Evolutionary conservation across 2,888 invertebrate species (phyloP).

Genomic region (Amphimallon solstitiale): DNA sequence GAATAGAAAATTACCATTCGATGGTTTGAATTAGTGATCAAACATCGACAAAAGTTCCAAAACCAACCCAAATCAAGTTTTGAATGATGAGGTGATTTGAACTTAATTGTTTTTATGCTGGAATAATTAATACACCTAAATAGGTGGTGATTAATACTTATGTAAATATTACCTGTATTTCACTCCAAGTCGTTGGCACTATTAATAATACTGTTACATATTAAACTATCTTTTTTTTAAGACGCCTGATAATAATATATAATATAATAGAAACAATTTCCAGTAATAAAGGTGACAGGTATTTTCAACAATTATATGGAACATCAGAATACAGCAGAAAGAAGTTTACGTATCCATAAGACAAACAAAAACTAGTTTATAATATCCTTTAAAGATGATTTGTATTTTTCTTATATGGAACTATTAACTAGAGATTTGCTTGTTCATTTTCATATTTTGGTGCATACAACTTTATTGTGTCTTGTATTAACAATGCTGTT

Average conservation of each 20-base stretch:
- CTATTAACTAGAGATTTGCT: not conserved
- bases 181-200: slow-evolving; percentile 4
- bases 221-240: too few relatives aligned
- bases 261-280: too few relatives aligned
- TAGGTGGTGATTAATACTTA: not conserved
- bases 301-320: not conserved
- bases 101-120: too few relatives aligned
- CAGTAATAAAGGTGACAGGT: not conserved
- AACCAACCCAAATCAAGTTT: too few relatives aligned
- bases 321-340: slow-evolving; percentile 1
- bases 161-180: not conserved
- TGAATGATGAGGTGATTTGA: too few relatives aligned
- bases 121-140: too few relatives aligned
- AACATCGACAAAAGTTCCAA: too few relatives aligned
- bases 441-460: slow-evolving; percentile 8
- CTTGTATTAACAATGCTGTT: not conserved
- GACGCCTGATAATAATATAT: too few relatives aligned
- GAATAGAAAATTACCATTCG: too few relatives aligned
- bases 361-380: not conserved
- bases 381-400: not conserved
- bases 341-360: not conserved
- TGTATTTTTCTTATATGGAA: not conserved
- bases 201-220: slow-evolving; percentile 1
- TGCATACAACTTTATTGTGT: slow-evolving; percentile 11
- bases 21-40: too few relatives aligned